Conservation (phyloP, 2,888 invertebrate genomes). For the Dasypolia templi region DNA sequence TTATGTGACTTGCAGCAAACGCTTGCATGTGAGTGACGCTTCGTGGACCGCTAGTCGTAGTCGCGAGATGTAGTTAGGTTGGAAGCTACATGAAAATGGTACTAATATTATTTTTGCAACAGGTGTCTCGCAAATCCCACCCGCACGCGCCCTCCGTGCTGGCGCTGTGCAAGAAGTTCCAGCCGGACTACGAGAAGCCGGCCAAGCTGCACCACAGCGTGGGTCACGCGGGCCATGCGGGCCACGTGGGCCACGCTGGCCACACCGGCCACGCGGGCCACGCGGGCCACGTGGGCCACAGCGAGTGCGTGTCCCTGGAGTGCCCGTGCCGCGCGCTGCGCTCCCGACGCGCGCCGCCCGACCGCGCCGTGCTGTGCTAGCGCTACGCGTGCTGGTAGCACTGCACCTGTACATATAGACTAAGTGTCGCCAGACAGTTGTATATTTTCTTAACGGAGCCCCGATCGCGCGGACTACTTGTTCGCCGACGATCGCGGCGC, state of each 20-base stretch:
- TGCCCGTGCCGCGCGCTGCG: conserved; percentile 62
- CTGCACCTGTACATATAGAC: conserved; percentile 69
- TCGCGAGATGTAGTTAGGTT: conserved; percentile 25
- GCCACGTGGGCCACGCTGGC: conserved; percentile 24
- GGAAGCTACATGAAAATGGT: not conserved
- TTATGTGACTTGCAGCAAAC: conserved; percentile 32
- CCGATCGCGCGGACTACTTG: conserved; percentile 80
- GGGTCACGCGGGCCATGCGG: too few relatives aligned
- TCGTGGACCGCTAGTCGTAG: conserved; percentile 46
- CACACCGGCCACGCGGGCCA: not conserved
- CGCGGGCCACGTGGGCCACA: conserved; percentile 50
- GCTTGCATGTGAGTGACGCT: conserved; percentile 59
- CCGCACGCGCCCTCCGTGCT: conserved; percentile 89
- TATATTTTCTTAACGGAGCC: conserved; percentile 79
- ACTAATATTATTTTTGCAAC: conserved; percentile 36
- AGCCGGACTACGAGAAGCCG: conserved; percentile 89
- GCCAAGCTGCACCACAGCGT: conserved; percentile 75
- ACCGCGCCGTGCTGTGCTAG: conserved; percentile 74
- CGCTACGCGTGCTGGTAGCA: conserved; percentile 61
- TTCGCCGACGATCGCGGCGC: conserved; percentile 70
- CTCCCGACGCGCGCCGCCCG: conserved; percentile 62
- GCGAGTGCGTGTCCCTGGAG: conserved; percentile 65
- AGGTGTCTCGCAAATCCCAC: conserved; percentile 91
- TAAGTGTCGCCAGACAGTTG: conserved; percentile 66
- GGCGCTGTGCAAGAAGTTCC: conserved; percentile 90